These are phyloP conservation scores for Omphaloscelis lunosa DNA, from an alignment of 2,888 invertebrate species.

Conservation along the genomic window DNA sequence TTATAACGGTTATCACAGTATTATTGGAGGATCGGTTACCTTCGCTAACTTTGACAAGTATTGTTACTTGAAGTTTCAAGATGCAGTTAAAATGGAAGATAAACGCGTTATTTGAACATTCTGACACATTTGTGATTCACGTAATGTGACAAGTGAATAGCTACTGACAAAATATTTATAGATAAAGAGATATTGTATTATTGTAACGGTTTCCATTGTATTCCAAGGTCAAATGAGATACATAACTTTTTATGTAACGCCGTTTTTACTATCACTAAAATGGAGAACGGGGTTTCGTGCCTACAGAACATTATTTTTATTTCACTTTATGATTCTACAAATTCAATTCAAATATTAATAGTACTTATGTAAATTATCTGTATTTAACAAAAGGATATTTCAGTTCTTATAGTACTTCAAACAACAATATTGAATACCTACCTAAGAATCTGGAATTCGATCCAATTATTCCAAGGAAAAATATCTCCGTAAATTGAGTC, in stretches of 20 bases:
- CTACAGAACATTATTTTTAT: not conserved
- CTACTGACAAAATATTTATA: not conserved
- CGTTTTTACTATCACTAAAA: not conserved
- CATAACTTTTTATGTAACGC: not conserved
- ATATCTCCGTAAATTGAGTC: slow-evolving; percentile 27
- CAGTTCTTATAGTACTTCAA: not conserved
- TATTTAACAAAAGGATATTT: not conserved
- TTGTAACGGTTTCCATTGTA: not conserved
- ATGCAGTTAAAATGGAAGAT: slow-evolving; percentile 11
- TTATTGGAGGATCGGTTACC: slow-evolving; percentile 46
- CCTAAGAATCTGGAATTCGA: slow-evolving; percentile 2
- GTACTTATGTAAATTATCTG: not conserved
- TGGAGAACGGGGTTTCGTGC: not conserved
- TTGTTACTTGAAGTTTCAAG: slow-evolving; percentile 20
- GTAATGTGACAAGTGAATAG: not conserved
- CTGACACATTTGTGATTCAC: not conserved
- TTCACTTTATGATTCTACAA: not conserved
- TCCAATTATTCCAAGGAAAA: slow-evolving; percentile 12
- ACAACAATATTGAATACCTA: slow-evolving; percentile 12
- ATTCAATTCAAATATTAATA: not conserved
- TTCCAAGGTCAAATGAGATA: not conserved
- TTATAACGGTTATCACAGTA: slow-evolving; percentile 36
- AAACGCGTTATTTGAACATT: slow-evolving; percentile 3
- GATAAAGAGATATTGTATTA: not conserved
- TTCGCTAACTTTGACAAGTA: slow-evolving; percentile 36